These are phyloP conservation scores for Rhyacophila evoluta DNA, from an alignment of 2,888 invertebrate genomes.

Conservation along the genomic window DNA sequence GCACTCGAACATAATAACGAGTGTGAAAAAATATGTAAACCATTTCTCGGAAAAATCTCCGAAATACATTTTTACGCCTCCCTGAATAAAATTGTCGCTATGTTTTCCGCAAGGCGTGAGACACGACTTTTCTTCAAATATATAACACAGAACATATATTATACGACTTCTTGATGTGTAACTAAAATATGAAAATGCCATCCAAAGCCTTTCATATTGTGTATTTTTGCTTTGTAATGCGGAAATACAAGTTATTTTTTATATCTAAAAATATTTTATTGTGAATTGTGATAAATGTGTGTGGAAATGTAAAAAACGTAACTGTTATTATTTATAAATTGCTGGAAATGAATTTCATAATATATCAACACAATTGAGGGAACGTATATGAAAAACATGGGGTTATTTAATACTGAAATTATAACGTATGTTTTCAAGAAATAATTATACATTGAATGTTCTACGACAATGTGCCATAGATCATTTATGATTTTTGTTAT, in stretches of 20 bases:
- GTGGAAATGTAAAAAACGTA: neutral
- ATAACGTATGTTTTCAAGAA: too few relatives aligned
- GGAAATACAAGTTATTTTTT: neutral
- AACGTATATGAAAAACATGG: too few relatives aligned
- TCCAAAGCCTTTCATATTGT: neutral
- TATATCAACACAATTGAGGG: too few relatives aligned
- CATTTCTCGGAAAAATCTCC: conserved; percentile 12
- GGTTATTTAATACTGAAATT: too few relatives aligned
- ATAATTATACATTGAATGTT: too few relatives aligned
- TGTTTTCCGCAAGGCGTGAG: neutral
- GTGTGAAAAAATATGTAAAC: neutral
- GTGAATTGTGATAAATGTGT: neutral
- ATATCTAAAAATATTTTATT: neutral
- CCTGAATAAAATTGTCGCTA: conserved; percentile 10
- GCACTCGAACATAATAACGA: conserved; percentile 14
- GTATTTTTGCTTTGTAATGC: conserved; percentile 5
- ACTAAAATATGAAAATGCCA: conserved; percentile 19
- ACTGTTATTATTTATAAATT: neutral
- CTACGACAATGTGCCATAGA: too few relatives aligned
- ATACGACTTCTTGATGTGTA: conserved; percentile 1
- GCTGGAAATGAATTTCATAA: too few relatives aligned
- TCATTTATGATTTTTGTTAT: too few relatives aligned
- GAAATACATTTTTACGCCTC: conserved; percentile 18
- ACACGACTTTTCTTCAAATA: neutral
- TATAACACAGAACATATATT: neutral